Percentiles rank a stretch among this genome's conserved stretches.
These are phyloP conservation scores for Meteorus cinctellus DNA, from an alignment of 2,888 invertebrate species.

Conservation along the genomic window DNA sequence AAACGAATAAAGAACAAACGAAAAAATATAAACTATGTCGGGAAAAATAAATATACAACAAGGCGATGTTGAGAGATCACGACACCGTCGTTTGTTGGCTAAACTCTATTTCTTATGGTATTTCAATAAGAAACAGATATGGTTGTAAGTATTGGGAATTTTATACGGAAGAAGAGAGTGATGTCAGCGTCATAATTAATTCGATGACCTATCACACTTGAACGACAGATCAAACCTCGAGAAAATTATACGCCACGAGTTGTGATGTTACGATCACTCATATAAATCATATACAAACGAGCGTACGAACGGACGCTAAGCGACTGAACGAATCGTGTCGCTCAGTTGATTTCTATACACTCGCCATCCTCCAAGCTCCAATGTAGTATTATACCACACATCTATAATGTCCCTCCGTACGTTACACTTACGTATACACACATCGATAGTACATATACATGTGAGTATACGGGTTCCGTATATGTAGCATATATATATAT, in stretches of 20 bases:
- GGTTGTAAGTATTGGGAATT: constrained; percentile 3
- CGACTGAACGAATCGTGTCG: constrained; percentile 3
- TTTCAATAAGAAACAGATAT: neutral
- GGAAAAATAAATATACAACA: constrained; percentile 29
- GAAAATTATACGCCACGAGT: neutral
- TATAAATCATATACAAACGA: neutral
- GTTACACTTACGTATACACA: neutral
- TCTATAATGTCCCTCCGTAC: neutral
- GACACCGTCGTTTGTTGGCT: constrained; percentile 15
- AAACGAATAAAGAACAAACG: constrained; percentile 10
- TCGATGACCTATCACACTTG: neutral
- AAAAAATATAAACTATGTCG: neutral
- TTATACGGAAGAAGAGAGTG: neutral
- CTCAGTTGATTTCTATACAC: neutral
- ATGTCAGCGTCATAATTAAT: neutral
- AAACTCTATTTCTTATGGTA: neutral
- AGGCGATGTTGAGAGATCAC: constrained; percentile 25
- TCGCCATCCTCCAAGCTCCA: neutral
- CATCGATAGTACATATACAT: no score
- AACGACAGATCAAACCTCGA: neutral
- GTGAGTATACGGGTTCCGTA: neutral
- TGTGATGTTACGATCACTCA: constrained; percentile 3
- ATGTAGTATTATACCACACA: constrained; percentile 1
- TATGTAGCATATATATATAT: constrained; percentile 24
- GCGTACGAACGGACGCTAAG: neutral